Conservation (phyloP, 2,113 vertebrate species). For the Euleptes europaea region DNA sequence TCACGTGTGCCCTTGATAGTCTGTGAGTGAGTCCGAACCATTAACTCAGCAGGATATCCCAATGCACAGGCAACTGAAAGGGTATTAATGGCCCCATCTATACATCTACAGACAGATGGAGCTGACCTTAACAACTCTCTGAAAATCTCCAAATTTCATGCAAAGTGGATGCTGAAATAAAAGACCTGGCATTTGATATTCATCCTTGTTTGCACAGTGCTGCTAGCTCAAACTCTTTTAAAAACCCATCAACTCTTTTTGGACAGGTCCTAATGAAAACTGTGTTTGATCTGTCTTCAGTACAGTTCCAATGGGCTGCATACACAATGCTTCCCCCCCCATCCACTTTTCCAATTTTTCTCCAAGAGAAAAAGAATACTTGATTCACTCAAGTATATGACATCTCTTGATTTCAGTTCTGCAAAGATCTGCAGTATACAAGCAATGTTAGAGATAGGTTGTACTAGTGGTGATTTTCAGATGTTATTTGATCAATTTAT, state of each 20-base stretch:
- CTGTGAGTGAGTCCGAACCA: conserved; percentile 20
- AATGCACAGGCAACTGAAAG: conserved; percentile 16
- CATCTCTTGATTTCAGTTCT: neutral
- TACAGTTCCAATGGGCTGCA: fast-evolving
- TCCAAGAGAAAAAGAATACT: neutral
- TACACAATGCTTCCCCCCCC: neutral
- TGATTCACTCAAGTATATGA: neutral
- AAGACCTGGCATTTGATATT: conserved; percentile 10
- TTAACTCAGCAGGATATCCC: neutral
- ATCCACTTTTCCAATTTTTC: neutral
- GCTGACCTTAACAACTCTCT: conserved; percentile 31
- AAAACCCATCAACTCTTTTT: neutral
- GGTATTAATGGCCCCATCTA: neutral
- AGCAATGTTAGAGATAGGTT: neutral
- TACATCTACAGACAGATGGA: conserved; percentile 11
- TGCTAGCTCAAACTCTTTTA: neutral
- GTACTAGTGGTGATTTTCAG: neutral
- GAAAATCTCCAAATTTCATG: neutral
- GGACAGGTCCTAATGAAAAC: neutral
- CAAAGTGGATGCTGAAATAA: conserved; percentile 1
- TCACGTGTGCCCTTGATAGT: conserved; percentile 38
- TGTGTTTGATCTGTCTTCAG: neutral
- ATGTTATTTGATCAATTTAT: neutral
- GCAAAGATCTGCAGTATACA: neutral
- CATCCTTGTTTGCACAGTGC: conserved; percentile 5